phyloP scores from a whole-genome alignment of 2,797 vertebrate species.

The Xiphorhynchus erythropygius region DNA sequence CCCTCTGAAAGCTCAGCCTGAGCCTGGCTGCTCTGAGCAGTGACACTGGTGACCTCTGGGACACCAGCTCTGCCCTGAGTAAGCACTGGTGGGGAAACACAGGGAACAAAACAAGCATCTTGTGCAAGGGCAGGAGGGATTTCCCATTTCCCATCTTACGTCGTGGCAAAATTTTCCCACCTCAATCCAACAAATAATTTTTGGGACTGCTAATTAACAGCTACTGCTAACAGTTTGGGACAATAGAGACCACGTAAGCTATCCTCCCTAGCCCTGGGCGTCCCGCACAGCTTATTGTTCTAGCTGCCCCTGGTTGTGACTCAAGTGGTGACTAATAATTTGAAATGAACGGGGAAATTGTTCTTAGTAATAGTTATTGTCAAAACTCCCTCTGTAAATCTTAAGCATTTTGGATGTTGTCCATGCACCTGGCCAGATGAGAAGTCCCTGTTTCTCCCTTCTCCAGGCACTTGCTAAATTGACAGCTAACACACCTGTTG shows the following conservation, averaged over 20 bases:
- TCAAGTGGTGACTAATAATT: conserved; percentile 12
- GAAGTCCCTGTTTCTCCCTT: background rate
- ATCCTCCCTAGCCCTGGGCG: conserved; percentile 27
- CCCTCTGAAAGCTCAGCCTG: background rate
- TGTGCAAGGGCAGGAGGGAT: background rate
- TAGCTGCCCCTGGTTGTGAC: background rate
- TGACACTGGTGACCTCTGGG: background rate
- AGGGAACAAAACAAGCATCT: background rate
- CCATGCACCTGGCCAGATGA: background rate
- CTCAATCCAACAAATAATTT: background rate
- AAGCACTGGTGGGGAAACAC: background rate
- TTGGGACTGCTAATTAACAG: background rate
- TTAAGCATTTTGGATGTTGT: background rate
- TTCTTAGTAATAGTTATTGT: background rate
- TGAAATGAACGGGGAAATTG: background rate
- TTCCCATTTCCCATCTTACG: background rate
- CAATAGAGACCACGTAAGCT: background rate
- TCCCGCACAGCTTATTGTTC: background rate
- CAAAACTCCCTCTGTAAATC: background rate
- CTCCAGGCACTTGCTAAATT: background rate
- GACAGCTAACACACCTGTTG: accelerated
- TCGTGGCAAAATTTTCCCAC: background rate
- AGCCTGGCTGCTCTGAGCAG: background rate
- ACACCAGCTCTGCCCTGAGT: background rate
- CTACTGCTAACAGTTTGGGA: background rate